Evolutionary conservation across 1,140 invertebrate species (phyloP).

Genomic region (Harpegnathos saltator): DNA sequence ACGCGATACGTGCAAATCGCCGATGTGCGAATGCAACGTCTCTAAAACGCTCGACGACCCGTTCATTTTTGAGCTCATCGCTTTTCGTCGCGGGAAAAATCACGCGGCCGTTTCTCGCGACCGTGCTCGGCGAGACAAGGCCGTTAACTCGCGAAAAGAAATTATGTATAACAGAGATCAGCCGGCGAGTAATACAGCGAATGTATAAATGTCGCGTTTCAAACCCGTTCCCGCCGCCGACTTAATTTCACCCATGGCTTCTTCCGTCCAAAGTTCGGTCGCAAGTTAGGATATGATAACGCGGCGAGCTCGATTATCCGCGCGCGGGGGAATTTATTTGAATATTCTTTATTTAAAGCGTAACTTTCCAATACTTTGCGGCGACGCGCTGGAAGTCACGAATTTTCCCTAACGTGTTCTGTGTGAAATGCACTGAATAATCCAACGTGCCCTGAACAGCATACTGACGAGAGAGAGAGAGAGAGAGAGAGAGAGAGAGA

Average conservation of each 20-base stretch:
- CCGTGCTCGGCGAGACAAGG: background rate
- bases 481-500: constrained; percentile 20
- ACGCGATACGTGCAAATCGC: background rate
- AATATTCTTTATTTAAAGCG: constrained; percentile 58
- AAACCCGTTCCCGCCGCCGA: constrained; percentile 44
- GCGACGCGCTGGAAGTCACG: constrained; percentile 18
- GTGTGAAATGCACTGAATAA: constrained; percentile 50
- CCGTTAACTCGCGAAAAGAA: constrained; percentile 30
- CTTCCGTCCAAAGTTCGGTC: constrained; percentile 42
- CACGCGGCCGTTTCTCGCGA: no score
- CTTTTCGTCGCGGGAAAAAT: no score
- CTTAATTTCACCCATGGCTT: constrained; percentile 56
- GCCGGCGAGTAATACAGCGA: constrained; percentile 27
- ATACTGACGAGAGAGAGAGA: constrained; percentile 45
- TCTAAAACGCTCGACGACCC: background rate
- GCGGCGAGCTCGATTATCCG: constrained; percentile 34
- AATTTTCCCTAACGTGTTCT: constrained; percentile 43
- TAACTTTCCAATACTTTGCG: constrained; percentile 52
- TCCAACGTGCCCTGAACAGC: constrained; percentile 35
- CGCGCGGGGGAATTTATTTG: constrained; percentile 44
- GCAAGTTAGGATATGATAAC: constrained; percentile 51
- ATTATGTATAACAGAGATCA: constrained; percentile 9
- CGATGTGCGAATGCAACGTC: background rate
- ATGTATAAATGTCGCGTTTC: constrained; percentile 47
- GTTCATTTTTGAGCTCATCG: no score